Percentiles rank a stretch among this genome's conserved stretches.
phyloP scores from a whole-genome alignment of 2,888 invertebrate species.

The Polyploca ridens region DNA sequence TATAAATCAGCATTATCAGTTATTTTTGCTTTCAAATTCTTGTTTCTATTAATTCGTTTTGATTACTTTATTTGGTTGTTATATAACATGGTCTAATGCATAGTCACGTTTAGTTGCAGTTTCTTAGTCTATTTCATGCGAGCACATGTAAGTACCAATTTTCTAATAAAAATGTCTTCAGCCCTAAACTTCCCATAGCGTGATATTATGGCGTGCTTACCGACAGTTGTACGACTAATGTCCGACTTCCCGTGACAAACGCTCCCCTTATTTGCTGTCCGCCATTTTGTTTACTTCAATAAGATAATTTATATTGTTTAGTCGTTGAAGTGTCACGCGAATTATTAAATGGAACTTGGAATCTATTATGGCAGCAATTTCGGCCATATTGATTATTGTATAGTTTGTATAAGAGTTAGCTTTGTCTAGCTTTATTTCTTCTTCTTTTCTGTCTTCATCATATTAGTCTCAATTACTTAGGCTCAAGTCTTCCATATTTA shows the following conservation, averaged over 20 bases:
- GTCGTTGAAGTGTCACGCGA: neutral
- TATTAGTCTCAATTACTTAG: too few relatives aligned
- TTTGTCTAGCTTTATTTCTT: neutral
- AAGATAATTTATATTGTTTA: constrained; percentile 4
- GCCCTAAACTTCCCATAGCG: constrained; percentile 28
- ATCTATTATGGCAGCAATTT: neutral
- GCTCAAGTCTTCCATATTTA: too few relatives aligned
- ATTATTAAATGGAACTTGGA: neutral
- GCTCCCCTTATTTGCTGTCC: constrained; percentile 37
- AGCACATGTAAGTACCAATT: neutral
- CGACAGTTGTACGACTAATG: constrained; percentile 42
- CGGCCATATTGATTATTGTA: neutral
- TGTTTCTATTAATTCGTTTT: too few relatives aligned
- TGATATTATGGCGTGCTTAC: constrained; percentile 40
- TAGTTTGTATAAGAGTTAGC: neutral
- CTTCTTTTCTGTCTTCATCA: neutral
- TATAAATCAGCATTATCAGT: neutral
- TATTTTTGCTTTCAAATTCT: neutral
- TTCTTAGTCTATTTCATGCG: neutral
- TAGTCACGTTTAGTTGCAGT: neutral
- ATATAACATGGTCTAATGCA: too few relatives aligned
- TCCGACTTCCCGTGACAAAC: constrained; percentile 51
- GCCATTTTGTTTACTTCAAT: constrained; percentile 18
- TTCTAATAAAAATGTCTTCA: neutral
- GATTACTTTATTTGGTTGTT: too few relatives aligned